Evolutionary conservation across 2,797 vertebrate species (phyloP).

Genomic region (Salmo trutta): DNA sequence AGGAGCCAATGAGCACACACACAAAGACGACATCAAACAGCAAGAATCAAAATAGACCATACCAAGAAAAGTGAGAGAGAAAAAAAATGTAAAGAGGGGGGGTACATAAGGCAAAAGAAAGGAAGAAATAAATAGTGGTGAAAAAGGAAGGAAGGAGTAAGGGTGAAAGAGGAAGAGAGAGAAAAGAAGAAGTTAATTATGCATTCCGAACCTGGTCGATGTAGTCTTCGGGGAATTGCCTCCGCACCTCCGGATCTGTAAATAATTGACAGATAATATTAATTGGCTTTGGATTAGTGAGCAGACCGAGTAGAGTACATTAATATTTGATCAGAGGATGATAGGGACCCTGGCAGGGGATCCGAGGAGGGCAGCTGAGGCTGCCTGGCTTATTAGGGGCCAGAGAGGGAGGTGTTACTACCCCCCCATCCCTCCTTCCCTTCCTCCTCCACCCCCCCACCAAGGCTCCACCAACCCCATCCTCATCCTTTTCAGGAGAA

Average conservation of each 20-base stretch:
- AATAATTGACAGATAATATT: slow-evolving; percentile 86
- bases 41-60: slow-evolving; percentile 2
- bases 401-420: slow-evolving; percentile 7
- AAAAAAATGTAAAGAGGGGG: not conserved
- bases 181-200: slow-evolving; percentile 63
- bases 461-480: not conserved
- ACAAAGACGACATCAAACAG: slow-evolving; percentile 21
- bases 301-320: slow-evolving; percentile 85
- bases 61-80: not conserved
- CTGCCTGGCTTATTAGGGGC: slow-evolving; percentile 25
- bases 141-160: not conserved
- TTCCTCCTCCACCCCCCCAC: not conserved
- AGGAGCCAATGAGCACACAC: slow-evolving; percentile 2
- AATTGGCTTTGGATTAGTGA: slow-evolving; percentile 89
- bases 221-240: slow-evolving; percentile 93
- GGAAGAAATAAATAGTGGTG: not conserved
- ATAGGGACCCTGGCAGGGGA: slow-evolving; percentile 82
- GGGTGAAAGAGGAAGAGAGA: slow-evolving; percentile 2
- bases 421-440: not conserved
- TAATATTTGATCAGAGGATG: slow-evolving; percentile 90
- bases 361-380: slow-evolving; percentile 71
- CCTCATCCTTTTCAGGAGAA: not conserved
- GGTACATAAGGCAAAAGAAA: not conserved
- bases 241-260: slow-evolving; percentile 91
- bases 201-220: slow-evolving; percentile 90